phyloP scores from a whole-genome alignment of 2,888 invertebrate genomes.

The Globia sparganii region DNA sequence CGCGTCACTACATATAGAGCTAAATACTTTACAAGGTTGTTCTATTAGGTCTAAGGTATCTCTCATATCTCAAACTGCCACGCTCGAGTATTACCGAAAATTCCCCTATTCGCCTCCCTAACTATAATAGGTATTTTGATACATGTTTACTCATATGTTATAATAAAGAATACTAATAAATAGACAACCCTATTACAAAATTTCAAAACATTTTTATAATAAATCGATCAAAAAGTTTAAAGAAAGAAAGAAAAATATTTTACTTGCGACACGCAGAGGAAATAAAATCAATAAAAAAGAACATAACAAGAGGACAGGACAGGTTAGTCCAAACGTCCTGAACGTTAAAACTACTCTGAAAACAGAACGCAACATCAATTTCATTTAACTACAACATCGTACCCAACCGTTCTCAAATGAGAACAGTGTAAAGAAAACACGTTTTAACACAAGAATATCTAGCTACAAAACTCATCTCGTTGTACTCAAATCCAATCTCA shows the following conservation, averaged over 20 bases:
- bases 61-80: no score
- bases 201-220: not conserved
- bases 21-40: no score
- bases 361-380: not conserved
- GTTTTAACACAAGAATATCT: conserved; percentile 40
- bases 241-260: no score
- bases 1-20: no score
- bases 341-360: not conserved
- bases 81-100: no score
- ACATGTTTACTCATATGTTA: not conserved
- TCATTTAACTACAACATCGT: conserved; percentile 1
- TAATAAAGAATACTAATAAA: not conserved
- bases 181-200: not conserved
- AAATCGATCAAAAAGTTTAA: not conserved
- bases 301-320: no score
- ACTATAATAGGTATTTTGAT: not conserved
- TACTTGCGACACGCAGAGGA: no score
- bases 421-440: conserved; percentile 35
- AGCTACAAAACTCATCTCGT: conserved; percentile 33
- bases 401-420: conserved; percentile 14
- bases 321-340: not conserved
- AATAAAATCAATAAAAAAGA: no score
- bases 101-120: no score
- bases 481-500: conserved; percentile 35
- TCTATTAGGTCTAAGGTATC: no score